Base-by-base conservation (phyloP, 2,113 vertebrate species). In the Mobula birostris region DNA sequence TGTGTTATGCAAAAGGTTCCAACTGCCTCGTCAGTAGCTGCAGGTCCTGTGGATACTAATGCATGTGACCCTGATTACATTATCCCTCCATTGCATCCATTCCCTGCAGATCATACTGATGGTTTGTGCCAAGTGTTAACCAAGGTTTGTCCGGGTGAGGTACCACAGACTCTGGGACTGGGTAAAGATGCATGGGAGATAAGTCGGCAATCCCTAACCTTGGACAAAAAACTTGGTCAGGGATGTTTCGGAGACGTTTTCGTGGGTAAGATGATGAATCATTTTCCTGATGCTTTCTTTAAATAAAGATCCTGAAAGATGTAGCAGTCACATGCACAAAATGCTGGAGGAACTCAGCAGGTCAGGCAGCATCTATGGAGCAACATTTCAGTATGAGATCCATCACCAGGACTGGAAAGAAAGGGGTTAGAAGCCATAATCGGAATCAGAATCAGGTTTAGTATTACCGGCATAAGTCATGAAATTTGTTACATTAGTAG, bases 241-340 rank as follows among this genome's bases (percentile, higher is more conserved):
- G 99, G 99, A 96, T 99, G 98, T 97, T 99, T 99, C 2, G 99
- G 98, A 95, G 98, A 99, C 94, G 99, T 99, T 95, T 99, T 98
- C 97, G 98, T 98, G 97, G 99, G 99, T 99, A 98, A 97, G 98
- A 95, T 94, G 94, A 85, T 63, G 27, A 82, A 80, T 66, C 5
- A 36, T 94, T 66, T 66, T 68, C n/a, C 29, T 82, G 91, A 70
- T 93, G 48, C 56, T 93, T 56, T 74, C 40, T 76, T 74, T 93
- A 76, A 40, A 1, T 1, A 93, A 93, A 40, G 68, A 70, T 2
- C 68, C 19, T 27, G 36, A 27, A 48, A 29, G 19, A 29, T 17
- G 68, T 48, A 70, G n/a, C 15, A 91, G 82, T 11, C 48, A 4
- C 48, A 4, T 4, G 48, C 48, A 48, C 48, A 48, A 48, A 36